phyloP scores from a whole-genome alignment of 2,113 vertebrate species.

The Trogon melanurus region DNA sequence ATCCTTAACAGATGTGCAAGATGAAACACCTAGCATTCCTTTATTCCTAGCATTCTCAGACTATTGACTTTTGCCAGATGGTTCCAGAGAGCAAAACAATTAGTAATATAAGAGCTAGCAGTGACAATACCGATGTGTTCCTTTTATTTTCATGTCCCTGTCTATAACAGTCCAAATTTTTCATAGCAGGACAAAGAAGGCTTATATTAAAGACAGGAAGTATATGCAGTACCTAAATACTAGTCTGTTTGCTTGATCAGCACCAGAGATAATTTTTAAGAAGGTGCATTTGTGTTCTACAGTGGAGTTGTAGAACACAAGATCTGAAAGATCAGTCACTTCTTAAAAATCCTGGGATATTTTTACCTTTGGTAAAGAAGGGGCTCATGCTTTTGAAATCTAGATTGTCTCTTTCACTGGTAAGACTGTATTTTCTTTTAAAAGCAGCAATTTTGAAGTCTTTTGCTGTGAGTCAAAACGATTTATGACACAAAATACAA shows the following conservation, averaged over 20 bases:
- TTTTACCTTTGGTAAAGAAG: not conserved
- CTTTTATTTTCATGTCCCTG: not conserved
- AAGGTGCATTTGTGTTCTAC: not conserved
- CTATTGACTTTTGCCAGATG: not conserved
- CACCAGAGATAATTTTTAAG: not conserved
- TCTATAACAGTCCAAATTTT: not conserved
- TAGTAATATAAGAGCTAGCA: not conserved
- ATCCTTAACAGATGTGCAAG: slow-evolving; percentile 7
- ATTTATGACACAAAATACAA: not conserved
- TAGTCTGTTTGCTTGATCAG: not conserved
- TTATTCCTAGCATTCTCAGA: not conserved
- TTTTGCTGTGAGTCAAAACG: not conserved
- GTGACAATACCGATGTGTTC: not conserved
- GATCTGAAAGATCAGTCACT: not conserved
- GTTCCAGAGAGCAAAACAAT: not conserved
- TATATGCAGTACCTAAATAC: not conserved
- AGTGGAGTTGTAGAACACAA: not conserved
- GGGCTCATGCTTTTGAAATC: not conserved
- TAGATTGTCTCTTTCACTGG: not conserved
- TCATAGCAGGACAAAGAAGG: not conserved
- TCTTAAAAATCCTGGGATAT: not conserved
- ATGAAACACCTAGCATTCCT: slow-evolving; percentile 17
- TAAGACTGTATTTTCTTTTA: not conserved
- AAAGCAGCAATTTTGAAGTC: not conserved
- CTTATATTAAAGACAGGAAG: not conserved